A percentile compares a stretch with the other conserved stretches of the same genome.
Evolutionary conservation across 2,113 vertebrate species (phyloP).

Genomic region (Chelonoidis abingdonii): DNA sequence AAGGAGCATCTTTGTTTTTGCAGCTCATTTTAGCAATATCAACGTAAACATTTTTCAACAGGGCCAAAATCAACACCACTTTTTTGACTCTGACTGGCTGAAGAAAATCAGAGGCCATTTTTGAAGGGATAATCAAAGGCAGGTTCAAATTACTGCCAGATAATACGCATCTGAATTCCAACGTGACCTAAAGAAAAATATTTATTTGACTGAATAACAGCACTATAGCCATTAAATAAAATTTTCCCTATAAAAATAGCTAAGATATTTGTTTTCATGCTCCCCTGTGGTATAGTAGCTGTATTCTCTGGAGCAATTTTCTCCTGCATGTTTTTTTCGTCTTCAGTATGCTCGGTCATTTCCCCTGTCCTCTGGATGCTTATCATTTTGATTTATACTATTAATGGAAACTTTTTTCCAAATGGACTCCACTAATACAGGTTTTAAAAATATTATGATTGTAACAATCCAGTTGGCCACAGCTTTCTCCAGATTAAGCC

Average conservation of each 20-base stretch:
- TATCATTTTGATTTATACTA: neutral
- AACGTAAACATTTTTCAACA: neutral
- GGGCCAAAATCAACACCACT: neutral
- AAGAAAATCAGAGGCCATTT: neutral
- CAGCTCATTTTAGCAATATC: neutral
- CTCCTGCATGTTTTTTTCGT: constrained; percentile 1
- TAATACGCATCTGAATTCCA: constrained; percentile 7
- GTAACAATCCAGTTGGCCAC: neutral
- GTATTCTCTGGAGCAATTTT: neutral
- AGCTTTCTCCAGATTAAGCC: constrained; percentile 2
- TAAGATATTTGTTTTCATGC: constrained; percentile 22
- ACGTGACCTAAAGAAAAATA: neutral
- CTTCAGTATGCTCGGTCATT: neutral
- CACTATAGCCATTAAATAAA: constrained; percentile 7
- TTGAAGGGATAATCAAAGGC: neutral
- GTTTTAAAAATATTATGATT: neutral
- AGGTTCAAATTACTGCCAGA: constrained; percentile 15
- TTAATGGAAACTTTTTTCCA: constrained; percentile 22
- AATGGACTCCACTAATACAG: constrained; percentile 9
- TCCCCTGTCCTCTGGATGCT: constrained; percentile 17
- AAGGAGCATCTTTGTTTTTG: neutral
- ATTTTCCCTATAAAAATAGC: constrained; percentile 8
- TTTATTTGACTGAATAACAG: neutral
- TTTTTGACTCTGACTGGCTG: neutral
- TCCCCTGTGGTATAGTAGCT: neutral